Evolutionary conservation across 2,888 invertebrate species (phyloP), one percentile per base, ranked within the genome.

Genomic region (Phaedon cochleariae): DNA sequence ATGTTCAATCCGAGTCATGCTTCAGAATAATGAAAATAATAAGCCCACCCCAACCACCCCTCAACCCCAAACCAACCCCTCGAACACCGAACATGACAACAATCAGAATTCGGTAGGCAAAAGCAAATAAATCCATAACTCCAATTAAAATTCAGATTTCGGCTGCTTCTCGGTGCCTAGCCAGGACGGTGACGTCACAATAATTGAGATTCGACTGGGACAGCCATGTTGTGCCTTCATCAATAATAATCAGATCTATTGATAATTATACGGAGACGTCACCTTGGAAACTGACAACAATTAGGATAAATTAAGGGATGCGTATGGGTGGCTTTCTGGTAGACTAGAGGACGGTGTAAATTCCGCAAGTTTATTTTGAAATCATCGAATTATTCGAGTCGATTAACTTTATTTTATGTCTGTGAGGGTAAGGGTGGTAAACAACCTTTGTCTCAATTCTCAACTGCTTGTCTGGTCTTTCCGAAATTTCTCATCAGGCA

Each of bases 181-280:
- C 64, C n/a, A 57, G 62, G 59, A 53, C 60, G 52, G 58, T 73
- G 72, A 73, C 74, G 74, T 74, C 71, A 73, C 66, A 71, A 75
- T 76, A 74, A 74, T 71, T 70, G 73, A 71, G 72, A 72, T 68
- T 63, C 69, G 75, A 65, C 66, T 64, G 68, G 65, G 71, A 72
- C 74, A 71, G 77, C 75, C 77, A 74, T 76, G 73, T 76, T 77
- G 74, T 72, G 77, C 74, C 78, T 80, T 79, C 82, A 81, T 82
- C 82, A 82, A 82, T 82, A 82, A 81, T 80, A 82, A 82, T 82
- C 81, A 82, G 78, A 82, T 81, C 81, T 81, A 81, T 82, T 81
- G 81, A 80, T 82, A 81, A 82, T 82, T 81, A 82, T 80, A 77
- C 79, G 72, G 74, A 74, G 72, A 75, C 80, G 81, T 83, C 81